A percentile compares a stretch with the other conserved stretches of the same genome.
Conservation (phyloP, 2,888 invertebrate genomes). For the Euplexia lucipara region DNA sequence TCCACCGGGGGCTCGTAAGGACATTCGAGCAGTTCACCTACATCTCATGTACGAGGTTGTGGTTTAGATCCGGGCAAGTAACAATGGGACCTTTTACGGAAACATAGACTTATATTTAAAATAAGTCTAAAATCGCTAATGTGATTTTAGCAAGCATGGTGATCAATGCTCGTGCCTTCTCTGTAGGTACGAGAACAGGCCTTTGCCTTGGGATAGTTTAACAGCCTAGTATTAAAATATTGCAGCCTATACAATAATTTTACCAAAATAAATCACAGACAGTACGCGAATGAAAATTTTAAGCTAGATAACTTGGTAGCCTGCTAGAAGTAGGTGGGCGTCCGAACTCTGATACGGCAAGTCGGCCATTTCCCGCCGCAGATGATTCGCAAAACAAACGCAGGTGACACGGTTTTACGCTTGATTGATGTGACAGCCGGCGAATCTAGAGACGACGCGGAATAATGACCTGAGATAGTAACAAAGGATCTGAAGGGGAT, state of each 20-base stretch:
- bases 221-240: no score
- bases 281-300: constrained; percentile 7
- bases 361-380: constrained; percentile 58
- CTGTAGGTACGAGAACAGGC: no score
- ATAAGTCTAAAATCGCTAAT: no score
- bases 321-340: constrained; percentile 15
- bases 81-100: no score
- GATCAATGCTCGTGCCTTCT: no score
- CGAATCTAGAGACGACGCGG: constrained; percentile 30
- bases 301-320: constrained; percentile 28
- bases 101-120: no score
- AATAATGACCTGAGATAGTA: constrained; percentile 67
- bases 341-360: constrained; percentile 45
- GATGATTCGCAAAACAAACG: constrained; percentile 72
- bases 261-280: constrained; percentile 1
- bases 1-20: no score
- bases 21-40: no score
- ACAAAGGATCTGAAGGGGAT: neutral
- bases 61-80: no score
- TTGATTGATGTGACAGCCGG: constrained; percentile 71
- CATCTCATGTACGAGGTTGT: no score
- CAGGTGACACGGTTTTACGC: constrained; percentile 60
- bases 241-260: neutral
- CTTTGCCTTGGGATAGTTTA: no score
- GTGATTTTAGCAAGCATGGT: no score